Evolutionary conservation across 2,888 invertebrate genomes (phyloP), one percentile per base, ranked within the genome.

Genomic region (Dryomyza anilis): DNA sequence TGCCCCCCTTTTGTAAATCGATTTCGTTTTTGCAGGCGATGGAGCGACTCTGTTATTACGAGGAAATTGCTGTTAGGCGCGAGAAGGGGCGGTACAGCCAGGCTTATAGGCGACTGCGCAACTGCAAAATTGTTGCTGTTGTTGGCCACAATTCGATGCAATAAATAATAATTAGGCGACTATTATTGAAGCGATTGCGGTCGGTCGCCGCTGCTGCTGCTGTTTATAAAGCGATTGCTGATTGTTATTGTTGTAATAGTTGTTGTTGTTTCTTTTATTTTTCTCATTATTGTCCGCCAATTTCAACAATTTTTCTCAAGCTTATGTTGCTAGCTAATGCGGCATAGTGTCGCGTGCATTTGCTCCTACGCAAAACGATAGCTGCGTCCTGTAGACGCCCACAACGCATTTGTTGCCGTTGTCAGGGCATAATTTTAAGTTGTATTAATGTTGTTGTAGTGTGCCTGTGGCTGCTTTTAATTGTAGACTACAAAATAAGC

Each of bases 141-240:
- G 56, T 33, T 53, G 59, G 63, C 48, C 50, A 12, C 68, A 69
- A 66, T 69, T 69, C 67, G 60, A 68, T 46, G 73, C 72, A 70
- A 75, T 75, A 75, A 75, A 75, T 75, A 75, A 75, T 76, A 76
- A 76, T 76, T 76, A 75, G 74, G 73, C 69, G 71, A 66, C 72
- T 70, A 75, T 76, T 75, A 73, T 71, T 65, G 46, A 6, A 52
- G 33, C 48, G 43, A 25, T 39, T 52, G 55, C 45, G 45, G 55
- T 43, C 23, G 8, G 43, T 27, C 33, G 43, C 23, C 25, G 27
- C 14, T 27, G 43, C n/a, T n/a, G 56, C 16, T 63, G 23, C 55
- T 12, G n/a, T n/a, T n/a, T n/a, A n/a, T n/a, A n/a, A n/a, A n/a
- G n/a, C n/a, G n/a, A 43, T 29, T 56, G 53, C 62, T 60, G 48